A percentile compares a stretch with the other conserved stretches of the same genome.
Conservation (phyloP, 1,140 invertebrate genomes). For the Leptinotarsa defecta region DNA sequence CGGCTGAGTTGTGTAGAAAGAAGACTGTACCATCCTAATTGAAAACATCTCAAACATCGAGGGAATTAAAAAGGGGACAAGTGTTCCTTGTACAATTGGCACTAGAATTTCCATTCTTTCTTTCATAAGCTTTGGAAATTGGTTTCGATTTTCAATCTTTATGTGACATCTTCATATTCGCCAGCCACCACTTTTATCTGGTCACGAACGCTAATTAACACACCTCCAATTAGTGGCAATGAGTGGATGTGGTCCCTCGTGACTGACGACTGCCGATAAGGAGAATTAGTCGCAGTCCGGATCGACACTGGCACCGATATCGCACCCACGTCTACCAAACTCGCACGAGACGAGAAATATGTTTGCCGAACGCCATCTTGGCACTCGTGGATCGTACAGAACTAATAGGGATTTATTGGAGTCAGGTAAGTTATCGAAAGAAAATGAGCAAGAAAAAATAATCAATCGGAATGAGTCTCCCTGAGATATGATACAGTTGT, state of each 20-base stretch:
- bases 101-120: no score
- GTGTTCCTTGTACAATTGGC: no score
- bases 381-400: conserved; percentile 4
- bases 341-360: conserved; percentile 15
- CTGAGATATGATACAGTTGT: no score
- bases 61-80: no score
- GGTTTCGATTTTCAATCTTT: no score
- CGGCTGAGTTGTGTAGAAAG: no score
- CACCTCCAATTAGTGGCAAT: conserved; percentile 31
- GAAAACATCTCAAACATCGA: no score
- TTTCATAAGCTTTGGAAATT: no score
- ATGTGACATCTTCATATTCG: not conserved
- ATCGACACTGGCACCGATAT: conserved; percentile 26
- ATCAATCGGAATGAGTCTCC: no score
- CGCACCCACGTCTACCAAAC: conserved; percentile 18
- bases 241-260: not conserved
- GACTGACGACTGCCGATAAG: conserved; percentile 26
- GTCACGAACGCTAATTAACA: conserved; percentile 30
- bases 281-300: conserved; percentile 20
- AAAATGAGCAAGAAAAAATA: no score
- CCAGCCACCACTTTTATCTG: not conserved
- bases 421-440: no score
- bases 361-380: conserved; percentile 9
- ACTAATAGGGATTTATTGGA: not conserved
- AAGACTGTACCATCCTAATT: no score